These are phyloP conservation scores for Esperia sulphurella DNA, from an alignment of 2,888 invertebrate species.

Conservation along the genomic window DNA sequence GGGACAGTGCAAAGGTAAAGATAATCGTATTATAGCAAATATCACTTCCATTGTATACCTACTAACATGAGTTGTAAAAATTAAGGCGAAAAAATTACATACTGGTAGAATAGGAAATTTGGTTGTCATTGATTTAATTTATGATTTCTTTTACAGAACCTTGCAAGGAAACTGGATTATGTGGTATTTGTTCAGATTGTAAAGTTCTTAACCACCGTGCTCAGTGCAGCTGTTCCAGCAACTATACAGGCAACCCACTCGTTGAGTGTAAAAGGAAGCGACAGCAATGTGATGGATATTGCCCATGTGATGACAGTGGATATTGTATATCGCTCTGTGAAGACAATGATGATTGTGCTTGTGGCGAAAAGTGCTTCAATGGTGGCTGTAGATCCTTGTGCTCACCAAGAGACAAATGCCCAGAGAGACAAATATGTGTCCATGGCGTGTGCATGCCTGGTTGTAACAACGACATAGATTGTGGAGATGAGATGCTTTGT, in stretches of 20 bases:
- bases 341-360: slow-evolving; percentile 84
- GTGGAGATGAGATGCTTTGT: slow-evolving; percentile 87
- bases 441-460: slow-evolving; percentile 87
- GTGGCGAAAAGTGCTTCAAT: slow-evolving; percentile 88
- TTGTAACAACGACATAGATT: slow-evolving; percentile 89
- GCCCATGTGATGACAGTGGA: slow-evolving; percentile 89
- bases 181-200: slow-evolving; percentile 92
- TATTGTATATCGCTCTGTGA: slow-evolving; percentile 87
- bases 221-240: slow-evolving; percentile 90
- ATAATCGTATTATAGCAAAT: too few species aligned
- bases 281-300: slow-evolving; percentile 85
- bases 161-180: slow-evolving; percentile 85
- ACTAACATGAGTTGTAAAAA: too few species aligned
- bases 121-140: neutral
- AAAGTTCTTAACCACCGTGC: slow-evolving; percentile 90
- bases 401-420: slow-evolving; percentile 83
- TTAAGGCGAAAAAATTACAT: too few species aligned
- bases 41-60: too few species aligned
- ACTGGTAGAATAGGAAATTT: too few species aligned
- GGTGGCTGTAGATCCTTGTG: slow-evolving; percentile 88
- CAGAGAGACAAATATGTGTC: slow-evolving; percentile 87
- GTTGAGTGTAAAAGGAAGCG: slow-evolving; percentile 87
- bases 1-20: slow-evolving; percentile 87
- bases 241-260: slow-evolving; percentile 90
- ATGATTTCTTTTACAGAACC: slow-evolving; percentile 80